Evolutionary conservation across 2,888 invertebrate species (phyloP).

Genomic region (Diadromus collaris): DNA sequence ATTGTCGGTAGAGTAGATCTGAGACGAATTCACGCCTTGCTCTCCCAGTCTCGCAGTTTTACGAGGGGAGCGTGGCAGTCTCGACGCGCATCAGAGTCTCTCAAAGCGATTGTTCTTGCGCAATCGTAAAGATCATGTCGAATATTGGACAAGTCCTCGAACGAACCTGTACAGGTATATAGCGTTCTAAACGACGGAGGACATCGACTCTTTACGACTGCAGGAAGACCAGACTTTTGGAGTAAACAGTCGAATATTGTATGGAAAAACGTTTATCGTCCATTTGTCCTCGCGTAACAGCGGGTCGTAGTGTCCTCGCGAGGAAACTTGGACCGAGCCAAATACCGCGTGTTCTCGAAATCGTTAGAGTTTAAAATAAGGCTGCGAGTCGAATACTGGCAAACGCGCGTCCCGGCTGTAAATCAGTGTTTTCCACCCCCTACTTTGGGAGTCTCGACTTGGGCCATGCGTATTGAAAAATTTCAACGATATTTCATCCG

Average conservation of each 20-base stretch:
- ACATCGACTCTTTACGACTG: conserved; percentile 17
- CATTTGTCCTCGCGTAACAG: conserved; percentile 73
- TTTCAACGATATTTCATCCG: background rate
- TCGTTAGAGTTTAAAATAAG: conserved; percentile 11
- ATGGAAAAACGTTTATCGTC: conserved; percentile 48
- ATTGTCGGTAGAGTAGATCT: conserved; percentile 2
- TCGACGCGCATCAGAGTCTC: background rate
- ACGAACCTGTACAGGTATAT: background rate
- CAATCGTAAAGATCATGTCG: conserved; percentile 28
- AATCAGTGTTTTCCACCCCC: conserved; percentile 43
- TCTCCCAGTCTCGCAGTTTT: background rate
- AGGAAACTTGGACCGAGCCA: background rate
- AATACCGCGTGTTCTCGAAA: background rate
- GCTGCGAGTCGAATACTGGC: conserved; percentile 12
- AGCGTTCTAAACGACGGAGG: background rate
- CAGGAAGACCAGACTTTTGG: background rate
- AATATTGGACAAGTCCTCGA: conserved; percentile 1
- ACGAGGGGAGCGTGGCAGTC: conserved; percentile 26
- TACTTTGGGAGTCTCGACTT: background rate
- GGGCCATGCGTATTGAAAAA: background rate
- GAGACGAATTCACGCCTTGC: background rate
- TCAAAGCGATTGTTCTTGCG: background rate
- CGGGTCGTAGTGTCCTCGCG: conserved; percentile 69
- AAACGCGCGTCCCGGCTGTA: conserved; percentile 34
- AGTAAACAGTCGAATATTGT: background rate